A percentile compares a stretch with the other conserved stretches of the same genome.
Evolutionary conservation across 2,888 invertebrate genomes (phyloP).

Genomic region (Drosophila nr. fundita): DNA sequence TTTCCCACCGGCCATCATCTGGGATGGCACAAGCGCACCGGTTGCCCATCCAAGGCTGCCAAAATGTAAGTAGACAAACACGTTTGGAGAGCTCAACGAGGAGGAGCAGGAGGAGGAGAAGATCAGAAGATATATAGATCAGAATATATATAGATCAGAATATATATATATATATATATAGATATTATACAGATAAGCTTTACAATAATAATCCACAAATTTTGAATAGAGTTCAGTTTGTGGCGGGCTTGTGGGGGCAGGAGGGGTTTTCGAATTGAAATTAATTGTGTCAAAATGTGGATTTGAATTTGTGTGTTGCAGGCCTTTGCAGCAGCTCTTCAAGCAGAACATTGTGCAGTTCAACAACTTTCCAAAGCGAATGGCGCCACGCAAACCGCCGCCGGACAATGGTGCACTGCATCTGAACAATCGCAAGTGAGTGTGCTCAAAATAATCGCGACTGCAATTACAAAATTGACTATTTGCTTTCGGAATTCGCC

Average conservation of each 20-base stretch:
- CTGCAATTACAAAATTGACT: no score
- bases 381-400: constrained; percentile 57
- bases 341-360: constrained; percentile 84
- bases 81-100: no score
- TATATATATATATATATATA: no score
- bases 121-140: no score
- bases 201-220: no score
- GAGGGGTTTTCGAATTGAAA: not conserved
- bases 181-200: no score
- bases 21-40: constrained; percentile 85
- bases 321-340: constrained; percentile 84
- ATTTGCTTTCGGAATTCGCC: not conserved
- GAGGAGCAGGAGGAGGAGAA: not conserved
- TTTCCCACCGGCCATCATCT: constrained; percentile 85
- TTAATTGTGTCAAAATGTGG: not conserved
- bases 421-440: constrained; percentile 83
- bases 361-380: constrained; percentile 83
- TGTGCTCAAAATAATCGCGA: constrained; percentile 1
- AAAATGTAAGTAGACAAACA: constrained; percentile 75
- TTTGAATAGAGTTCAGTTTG: no score
- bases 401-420: constrained; percentile 79
- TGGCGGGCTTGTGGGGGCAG: no score
- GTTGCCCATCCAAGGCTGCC: constrained; percentile 83
- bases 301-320: constrained; percentile 26
- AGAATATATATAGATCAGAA: no score